These are phyloP conservation scores for Galerucella pusilla DNA, from an alignment of 2,888 invertebrate genomes.

Conservation along the genomic window DNA sequence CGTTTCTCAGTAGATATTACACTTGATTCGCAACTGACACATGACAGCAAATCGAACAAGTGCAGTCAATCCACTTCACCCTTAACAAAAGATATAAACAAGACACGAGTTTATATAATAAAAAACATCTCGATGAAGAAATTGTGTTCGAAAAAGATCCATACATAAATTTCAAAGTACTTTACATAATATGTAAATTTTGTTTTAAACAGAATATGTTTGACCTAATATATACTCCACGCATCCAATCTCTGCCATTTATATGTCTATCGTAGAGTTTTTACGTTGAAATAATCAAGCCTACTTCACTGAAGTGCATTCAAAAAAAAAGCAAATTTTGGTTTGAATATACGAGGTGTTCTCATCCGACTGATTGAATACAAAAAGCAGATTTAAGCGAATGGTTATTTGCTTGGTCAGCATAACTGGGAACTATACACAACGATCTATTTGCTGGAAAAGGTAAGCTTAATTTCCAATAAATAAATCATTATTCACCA, in stretches of 20 bases:
- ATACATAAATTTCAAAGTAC: slow-evolving; percentile 9
- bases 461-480: too few relatives aligned
- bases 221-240: neutral
- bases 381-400: too few relatives aligned
- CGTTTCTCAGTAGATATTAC: neutral
- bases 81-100: neutral
- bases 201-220: neutral
- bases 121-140: slow-evolving; percentile 42
- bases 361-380: neutral
- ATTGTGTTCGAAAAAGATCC: slow-evolving; percentile 25
- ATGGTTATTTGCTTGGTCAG: too few relatives aligned
- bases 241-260: slow-evolving; percentile 22
- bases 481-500: too few relatives aligned
- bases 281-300: slow-evolving; percentile 31
- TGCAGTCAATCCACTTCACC: neutral
- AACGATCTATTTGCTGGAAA: too few relatives aligned
- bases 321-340: neutral
- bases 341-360: neutral
- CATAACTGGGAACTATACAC: too few relatives aligned
- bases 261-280: slow-evolving; percentile 35
- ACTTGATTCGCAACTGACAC: neutral
- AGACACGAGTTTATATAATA: slow-evolving; percentile 41
- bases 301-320: neutral
- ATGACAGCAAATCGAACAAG: neutral
- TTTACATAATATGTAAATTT: slow-evolving; percentile 29